Evolutionary conservation across 2,888 invertebrate genomes (phyloP), one percentile per base, ranked within the genome.

Genomic region (Ophraella communa): DNA sequence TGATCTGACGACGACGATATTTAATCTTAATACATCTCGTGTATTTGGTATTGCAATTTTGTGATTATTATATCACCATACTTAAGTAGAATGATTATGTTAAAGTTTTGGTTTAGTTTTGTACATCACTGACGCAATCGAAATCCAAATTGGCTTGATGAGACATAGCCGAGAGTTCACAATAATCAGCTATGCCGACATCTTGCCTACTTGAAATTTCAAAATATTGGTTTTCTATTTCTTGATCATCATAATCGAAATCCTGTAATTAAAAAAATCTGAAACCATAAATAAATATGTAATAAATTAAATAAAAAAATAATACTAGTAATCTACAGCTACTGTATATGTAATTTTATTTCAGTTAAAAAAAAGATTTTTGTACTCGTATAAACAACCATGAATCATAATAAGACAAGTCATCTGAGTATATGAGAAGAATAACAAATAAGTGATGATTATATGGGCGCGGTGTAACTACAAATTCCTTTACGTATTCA

Each of bases 141-240:
- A 82, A 85, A 87, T 85, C 83, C 85, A 87, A 88, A 89, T 85
- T 91, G 91, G 90, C 91, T 88, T 84, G 91, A 91, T 91, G 91
- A 88, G 89, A 88, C 91, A 91, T 88, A 91, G 91, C 91, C 90
- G 91, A 87, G 87, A 86, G 85, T 79, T 14, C 83, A 84, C 85
- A 82, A 85, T 84, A 85, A 86, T 90, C 91, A 91, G 91, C 91
- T 91, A 91, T 91, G 91, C 91, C 91, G 90, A 91, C 91, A 91
- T 91, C 91, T 91, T 91, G 91, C 91, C 91, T 91, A 85, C 89
- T 88, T 88, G 79, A 80, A 83, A 83, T 79, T 80, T 74, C 77
- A 72, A 70, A 23, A 53, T 7, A 17, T 35, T 17, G 14, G 17
- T 14, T 4, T 39, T 14, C 14, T 14, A 14, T 39, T 39, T n/a